Base-by-base conservation (phyloP, 2,888 invertebrate genomes). In the Pharmacophagus antenor region DNA sequence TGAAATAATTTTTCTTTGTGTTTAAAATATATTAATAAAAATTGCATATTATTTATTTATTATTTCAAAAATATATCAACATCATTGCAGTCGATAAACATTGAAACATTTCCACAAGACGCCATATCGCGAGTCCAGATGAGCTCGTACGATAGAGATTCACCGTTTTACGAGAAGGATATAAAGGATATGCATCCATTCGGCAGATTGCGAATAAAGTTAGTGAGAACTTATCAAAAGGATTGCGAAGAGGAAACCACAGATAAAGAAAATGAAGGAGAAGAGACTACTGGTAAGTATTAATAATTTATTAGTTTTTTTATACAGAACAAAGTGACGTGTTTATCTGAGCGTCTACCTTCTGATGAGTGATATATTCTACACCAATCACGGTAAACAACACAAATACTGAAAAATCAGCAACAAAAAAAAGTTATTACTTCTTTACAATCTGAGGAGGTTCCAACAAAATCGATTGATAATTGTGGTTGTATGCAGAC, bases 141-240 rank as follows among this genome's bases (percentile, higher is more conserved):
- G 80, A 88, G 85, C 67, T 84, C 89, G 0, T 85, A 83, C 56
- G 86, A 88, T 58, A 84, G 77, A 63, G 82, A 85, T 42, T 89
- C 89, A 0, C 88, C 89, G 1, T 89, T 89, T 67, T 89, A 76
- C 61, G 85, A 85, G 63, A 77, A 77, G 58, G 85, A 86, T 42
- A 80, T 86, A 63, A 85, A 83, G 67, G 81, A 86, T 37, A 66
- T 88, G 70, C 84, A 85, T 67, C 88, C 88, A 0, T 89, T 89
- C 64, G 89, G 87, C 1, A 84, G 77, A 65, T 68, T 89, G 8
- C 74, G 73, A 31, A 74, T 89, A 3, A 84, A 81, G 65, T 65
- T 89, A 12, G 75, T 89, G 2, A 77, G 78, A 42, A 85, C 80
- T 0, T 89, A 88, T 58, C 78, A 82, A 8, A 81, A 79, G 57